phyloP scores from a whole-genome alignment of 2,888 invertebrate species.

The Tenthredo notha region DNA sequence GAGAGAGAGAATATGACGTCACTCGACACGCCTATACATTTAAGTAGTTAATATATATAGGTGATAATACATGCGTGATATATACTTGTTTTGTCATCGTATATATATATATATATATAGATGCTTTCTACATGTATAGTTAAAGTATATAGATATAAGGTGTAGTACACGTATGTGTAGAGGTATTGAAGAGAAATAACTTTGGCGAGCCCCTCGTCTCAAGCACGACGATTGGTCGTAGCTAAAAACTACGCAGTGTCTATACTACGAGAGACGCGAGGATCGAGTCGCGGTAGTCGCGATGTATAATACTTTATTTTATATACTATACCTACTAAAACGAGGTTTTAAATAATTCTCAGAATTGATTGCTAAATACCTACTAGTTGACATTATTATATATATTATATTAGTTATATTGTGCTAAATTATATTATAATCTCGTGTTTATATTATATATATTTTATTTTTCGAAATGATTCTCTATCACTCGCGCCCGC shows the following conservation, averaged over 20 bases:
- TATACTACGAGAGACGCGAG: neutral
- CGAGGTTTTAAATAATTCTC: no score
- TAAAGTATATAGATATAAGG: neutral
- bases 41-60: neutral
- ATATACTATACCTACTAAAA: neutral
- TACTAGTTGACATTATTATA: neutral
- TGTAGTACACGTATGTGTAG: neutral
- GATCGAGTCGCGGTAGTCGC: neutral
- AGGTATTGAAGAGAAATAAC: neutral
- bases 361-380: no score
- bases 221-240: slow-evolving; percentile 24
- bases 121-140: neutral
- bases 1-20: neutral
- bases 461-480: neutral
- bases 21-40: neutral
- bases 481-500: neutral
- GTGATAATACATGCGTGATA: neutral
- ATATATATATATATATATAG: neutral
- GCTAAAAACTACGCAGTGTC: slow-evolving; percentile 32
- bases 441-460: neutral
- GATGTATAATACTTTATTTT: neutral
- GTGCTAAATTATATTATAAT: neutral
- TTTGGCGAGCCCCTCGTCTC: slow-evolving; percentile 12
- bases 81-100: neutral
- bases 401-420: neutral